A percentile compares a stretch with the other conserved stretches of the same genome.
Conservation (phyloP, 1,140 invertebrate genomes). For the Macrotrachela quadricornifera region DNA sequence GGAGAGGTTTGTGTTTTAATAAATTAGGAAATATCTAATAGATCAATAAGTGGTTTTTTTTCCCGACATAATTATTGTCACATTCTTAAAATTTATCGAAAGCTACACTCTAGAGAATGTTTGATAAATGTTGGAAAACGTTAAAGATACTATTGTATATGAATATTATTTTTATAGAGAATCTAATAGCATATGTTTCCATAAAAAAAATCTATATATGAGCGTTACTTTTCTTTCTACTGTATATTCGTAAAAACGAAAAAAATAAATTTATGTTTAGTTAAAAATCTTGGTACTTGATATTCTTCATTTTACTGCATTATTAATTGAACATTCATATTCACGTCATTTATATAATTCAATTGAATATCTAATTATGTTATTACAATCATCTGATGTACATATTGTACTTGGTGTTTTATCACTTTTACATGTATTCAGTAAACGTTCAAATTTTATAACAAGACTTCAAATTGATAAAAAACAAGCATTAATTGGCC, state of each 20-base stretch:
- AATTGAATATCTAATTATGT: constrained; percentile 61
- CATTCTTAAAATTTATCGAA: no score
- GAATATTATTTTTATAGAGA: no score
- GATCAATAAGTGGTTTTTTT: no score
- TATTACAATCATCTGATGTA: constrained; percentile 62
- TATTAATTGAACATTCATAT: constrained; percentile 71
- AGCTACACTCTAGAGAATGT: no score
- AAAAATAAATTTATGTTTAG: no score
- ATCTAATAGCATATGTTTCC: no score
- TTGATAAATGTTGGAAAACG: no score
- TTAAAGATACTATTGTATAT: no score
- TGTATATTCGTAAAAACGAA: no score
- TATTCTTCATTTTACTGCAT: constrained; percentile 58
- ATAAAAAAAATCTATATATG: no score
- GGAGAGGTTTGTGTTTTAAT: constrained; percentile 33
- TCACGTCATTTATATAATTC: constrained; percentile 71
- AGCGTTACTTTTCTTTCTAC: no score
- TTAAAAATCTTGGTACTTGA: constrained; percentile 51
- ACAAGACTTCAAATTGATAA: constrained; percentile 51
- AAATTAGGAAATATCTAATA: constrained; percentile 9
- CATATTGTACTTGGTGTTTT: constrained; percentile 62
- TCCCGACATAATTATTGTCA: no score
- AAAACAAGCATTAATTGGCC: constrained; percentile 45
- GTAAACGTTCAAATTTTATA: constrained; percentile 71
- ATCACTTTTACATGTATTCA: constrained; percentile 71